Evolutionary conservation across 64 coral and sea anemone genomes (phyloP).

Genomic region (Stichodactyla helianthus): DNA sequence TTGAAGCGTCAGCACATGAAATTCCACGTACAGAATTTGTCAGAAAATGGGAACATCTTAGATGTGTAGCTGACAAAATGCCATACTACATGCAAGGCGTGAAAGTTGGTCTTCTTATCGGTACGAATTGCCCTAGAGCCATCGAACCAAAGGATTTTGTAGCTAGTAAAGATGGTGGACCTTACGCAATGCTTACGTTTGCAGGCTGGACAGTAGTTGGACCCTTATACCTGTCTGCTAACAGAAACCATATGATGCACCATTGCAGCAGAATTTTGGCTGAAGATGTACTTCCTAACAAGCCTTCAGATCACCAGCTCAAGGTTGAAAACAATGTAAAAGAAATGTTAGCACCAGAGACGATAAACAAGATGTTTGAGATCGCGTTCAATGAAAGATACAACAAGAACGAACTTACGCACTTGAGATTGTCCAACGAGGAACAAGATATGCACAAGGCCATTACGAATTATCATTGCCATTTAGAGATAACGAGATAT

Average conservation of each 20-base stretch:
- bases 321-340: conserved; percentile 27
- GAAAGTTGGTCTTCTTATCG: no score
- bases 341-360: conserved; percentile 16
- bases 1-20: no score
- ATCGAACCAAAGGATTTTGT: background rate
- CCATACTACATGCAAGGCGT: no score
- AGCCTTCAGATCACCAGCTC: conserved; percentile 25
- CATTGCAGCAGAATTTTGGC: background rate
- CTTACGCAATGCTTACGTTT: conserved; percentile 32
- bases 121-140: no score
- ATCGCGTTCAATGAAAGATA: conserved; percentile 32
- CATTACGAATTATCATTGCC: conserved; percentile 45
- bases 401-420: background rate
- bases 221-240: background rate
- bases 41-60: no score
- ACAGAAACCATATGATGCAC: background rate
- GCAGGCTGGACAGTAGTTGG: conserved; percentile 41
- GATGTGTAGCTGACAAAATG: no score
- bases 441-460: background rate
- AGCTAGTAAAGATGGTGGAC: conserved; percentile 36
- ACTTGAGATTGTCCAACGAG: conserved; percentile 25
- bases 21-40: no score
- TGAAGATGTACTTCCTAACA: conserved; percentile 10
- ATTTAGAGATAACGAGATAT: conserved; percentile 26
- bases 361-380: conserved; percentile 38